These are phyloP conservation scores for Nezara viridula DNA, from an alignment of 2,888 invertebrate species.

Conservation along the genomic window DNA sequence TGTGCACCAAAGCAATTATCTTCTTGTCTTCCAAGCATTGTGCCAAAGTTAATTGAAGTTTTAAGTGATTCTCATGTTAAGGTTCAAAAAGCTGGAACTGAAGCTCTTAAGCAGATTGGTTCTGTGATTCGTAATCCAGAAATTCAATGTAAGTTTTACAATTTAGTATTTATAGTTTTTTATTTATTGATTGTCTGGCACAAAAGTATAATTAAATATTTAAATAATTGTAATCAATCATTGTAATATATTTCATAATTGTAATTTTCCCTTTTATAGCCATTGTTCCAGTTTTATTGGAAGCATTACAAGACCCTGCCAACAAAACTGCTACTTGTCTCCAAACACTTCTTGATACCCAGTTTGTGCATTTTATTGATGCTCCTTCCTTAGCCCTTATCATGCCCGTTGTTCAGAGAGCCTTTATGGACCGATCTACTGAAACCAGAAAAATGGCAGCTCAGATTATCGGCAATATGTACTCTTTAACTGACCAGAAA, in stretches of 20 bases:
- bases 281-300: slow-evolving; percentile 87
- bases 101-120: slow-evolving; percentile 95
- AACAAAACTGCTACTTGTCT: slow-evolving; percentile 93
- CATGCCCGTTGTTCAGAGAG: slow-evolving; percentile 98
- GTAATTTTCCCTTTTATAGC: slow-evolving; percentile 71
- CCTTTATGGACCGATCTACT: slow-evolving; percentile 97
- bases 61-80: slow-evolving; percentile 97
- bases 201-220: background rate
- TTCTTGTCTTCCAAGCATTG: slow-evolving; percentile 97
- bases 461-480: slow-evolving; percentile 99
- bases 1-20: slow-evolving; percentile 99
- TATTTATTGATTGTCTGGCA: background rate
- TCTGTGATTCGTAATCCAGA: slow-evolving; percentile 98
- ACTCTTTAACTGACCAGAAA: slow-evolving; percentile 98
- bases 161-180: background rate
- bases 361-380: slow-evolving; percentile 99
- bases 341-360: slow-evolving; percentile 93
- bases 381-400: slow-evolving; percentile 98
- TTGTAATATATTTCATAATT: background rate
- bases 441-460: slow-evolving; percentile 99
- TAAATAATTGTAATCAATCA: background rate
- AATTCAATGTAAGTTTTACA: slow-evolving; percentile 76
- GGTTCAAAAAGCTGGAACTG: slow-evolving; percentile 96
- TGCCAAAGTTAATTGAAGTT: slow-evolving; percentile 96
- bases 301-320: slow-evolving; percentile 96